These are phyloP conservation scores for Peromyscus nudipes DNA, from an alignment of 2,797 vertebrate species.

Conservation along the genomic window DNA sequence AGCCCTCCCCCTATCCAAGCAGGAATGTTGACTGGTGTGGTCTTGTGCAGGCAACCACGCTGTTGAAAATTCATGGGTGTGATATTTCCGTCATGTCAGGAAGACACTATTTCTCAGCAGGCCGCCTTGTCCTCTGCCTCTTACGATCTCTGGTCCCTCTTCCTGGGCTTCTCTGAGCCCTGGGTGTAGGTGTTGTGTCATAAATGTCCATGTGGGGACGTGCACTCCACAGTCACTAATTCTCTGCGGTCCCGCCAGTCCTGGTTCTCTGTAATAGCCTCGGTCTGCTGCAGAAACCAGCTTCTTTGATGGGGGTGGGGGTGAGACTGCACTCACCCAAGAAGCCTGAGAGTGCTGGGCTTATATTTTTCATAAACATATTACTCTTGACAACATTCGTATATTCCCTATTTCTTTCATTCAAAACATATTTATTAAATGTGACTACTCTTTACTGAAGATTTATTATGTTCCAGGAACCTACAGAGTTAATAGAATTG, in stretches of 20 bases:
- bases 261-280: background rate
- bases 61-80: background rate
- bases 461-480: slow-evolving; percentile 1
- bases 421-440: slow-evolving; percentile 39
- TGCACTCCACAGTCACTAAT: background rate
- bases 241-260: no score
- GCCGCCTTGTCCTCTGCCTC: background rate
- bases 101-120: background rate
- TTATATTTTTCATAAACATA: slow-evolving; percentile 8
- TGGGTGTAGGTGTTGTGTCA: background rate
- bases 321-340: background rate
- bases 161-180: background rate
- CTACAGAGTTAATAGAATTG: slow-evolving; percentile 29
- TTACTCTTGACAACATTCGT: background rate
- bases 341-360: background rate
- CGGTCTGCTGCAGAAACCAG: background rate
- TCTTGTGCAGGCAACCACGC: background rate
- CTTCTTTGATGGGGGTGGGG: background rate
- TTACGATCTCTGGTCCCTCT: background rate
- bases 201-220: background rate
- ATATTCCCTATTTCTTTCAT: background rate
- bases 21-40: background rate
- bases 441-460: slow-evolving; percentile 13
- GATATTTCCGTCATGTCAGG: no score
- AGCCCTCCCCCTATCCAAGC: background rate